These are phyloP conservation scores for Rhea americana DNA, from an alignment of 2,113 vertebrate species.

Conservation along the genomic window DNA sequence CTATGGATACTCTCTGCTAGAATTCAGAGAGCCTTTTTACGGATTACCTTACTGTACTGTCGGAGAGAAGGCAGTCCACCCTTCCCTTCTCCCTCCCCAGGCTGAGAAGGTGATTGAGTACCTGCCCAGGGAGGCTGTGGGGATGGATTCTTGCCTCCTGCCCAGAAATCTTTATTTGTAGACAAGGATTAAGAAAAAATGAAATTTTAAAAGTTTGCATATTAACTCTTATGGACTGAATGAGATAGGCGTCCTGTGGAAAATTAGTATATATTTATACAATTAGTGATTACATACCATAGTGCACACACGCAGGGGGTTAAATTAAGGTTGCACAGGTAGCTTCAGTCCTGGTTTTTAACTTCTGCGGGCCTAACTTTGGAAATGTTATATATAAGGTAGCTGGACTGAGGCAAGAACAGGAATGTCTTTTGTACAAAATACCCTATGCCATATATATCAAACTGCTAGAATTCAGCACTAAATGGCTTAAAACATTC, in stretches of 20 bases:
- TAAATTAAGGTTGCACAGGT: rapidly evolving
- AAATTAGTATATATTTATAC: neutral
- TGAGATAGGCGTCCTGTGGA: neutral
- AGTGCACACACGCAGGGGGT: neutral
- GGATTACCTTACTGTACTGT: neutral
- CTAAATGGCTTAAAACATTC: neutral
- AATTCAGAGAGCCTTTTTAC: neutral
- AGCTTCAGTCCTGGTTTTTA: neutral
- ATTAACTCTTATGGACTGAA: neutral
- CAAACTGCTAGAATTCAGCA: neutral
- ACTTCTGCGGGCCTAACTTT: neutral
- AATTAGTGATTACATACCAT: rapidly evolving
- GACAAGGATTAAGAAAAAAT: neutral
- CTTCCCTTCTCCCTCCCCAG: neutral
- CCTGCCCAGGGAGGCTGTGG: neutral
- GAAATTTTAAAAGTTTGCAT: rapidly evolving
- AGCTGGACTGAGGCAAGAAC: neutral
- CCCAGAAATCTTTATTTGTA: neutral
- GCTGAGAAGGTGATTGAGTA: neutral
- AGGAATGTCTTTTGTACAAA: neutral
- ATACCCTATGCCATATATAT: neutral
- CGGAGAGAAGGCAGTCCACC: neutral
- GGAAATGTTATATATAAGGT: neutral
- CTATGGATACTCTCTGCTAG: neutral
- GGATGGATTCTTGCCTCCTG: neutral